These are phyloP conservation scores for Planiliza haematocheilus DNA, from an alignment of 2,113 vertebrate species.

Conservation along the genomic window DNA sequence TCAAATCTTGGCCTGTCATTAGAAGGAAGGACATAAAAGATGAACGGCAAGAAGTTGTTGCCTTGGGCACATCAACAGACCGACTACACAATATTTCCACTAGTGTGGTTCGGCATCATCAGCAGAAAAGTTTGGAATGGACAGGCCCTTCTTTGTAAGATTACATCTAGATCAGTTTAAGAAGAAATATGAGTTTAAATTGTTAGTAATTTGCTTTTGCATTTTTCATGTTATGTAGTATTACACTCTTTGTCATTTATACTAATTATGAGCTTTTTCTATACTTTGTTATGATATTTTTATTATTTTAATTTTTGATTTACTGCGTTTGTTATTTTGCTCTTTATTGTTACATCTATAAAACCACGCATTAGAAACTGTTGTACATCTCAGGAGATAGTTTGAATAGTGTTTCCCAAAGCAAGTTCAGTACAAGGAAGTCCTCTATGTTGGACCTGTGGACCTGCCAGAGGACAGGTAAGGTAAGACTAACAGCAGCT, in stretches of 20 bases:
- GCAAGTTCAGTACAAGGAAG: conserved; percentile 46
- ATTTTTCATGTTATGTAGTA: not conserved
- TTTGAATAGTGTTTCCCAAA: conserved; percentile 50
- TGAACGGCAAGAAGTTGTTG: not conserved
- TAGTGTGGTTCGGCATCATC: not conserved
- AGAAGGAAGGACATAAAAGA: not conserved
- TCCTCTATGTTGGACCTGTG: conserved; percentile 64
- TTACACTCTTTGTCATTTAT: not conserved
- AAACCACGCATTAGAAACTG: conserved; percentile 7
- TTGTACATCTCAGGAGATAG: conserved; percentile 15
- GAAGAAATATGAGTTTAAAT: not conserved
- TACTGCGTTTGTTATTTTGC: conserved; percentile 7
- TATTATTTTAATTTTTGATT: not conserved
- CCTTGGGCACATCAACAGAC: not conserved
- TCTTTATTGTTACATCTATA: conserved; percentile 1
- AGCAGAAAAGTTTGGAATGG: not conserved
- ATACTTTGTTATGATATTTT: not conserved
- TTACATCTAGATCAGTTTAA: not conserved
- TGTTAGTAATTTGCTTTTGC: not conserved
- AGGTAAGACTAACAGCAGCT: conserved; percentile 72
- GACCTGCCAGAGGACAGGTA: conserved; percentile 70
- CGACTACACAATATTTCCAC: not conserved
- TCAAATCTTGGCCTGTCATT: not conserved
- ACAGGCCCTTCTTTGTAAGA: too few relatives aligned
- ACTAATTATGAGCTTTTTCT: not conserved